Base-by-base conservation (phyloP, 2,888 invertebrate species). In the Aromia moschata region DNA sequence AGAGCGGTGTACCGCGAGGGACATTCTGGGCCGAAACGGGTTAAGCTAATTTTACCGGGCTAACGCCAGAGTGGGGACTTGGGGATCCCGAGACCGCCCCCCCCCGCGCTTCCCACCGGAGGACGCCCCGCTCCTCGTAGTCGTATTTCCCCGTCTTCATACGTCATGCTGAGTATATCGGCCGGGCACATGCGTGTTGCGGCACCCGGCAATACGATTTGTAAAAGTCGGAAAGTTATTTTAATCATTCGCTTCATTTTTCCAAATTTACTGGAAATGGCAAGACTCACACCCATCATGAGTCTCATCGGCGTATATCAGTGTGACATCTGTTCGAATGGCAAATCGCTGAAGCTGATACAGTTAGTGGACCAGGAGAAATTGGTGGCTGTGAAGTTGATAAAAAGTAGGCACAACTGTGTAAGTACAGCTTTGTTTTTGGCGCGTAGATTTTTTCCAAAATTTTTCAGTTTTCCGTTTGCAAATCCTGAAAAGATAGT, bases 191-290 rank as follows among this genome's bases (percentile, higher is more conserved):
- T 52, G 60, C 61, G 60, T 52, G 11, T n/a, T 25, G 25, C 18
- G 33, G 12, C 45, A 56, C 62, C 61, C 65, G 61, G 61, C 65
- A 65, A 64, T 43, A 63, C 51, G 58, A 63, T 65, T 68, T 67
- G 70, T 60, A 62, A 68, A 70, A 64, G 62, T 67, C 63, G 70
- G 65, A 62, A 70, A 70, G 68, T 65, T 64, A 56, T 14, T 64
- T 68, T 68, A 68, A 67, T 70, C 70, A 70, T 61, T 64, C 64
- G 20, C 31, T 44, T 53, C 62, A 63, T 65, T 67, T 68, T 62
- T 58, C 59, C 65, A 36, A 59, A 65, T 64, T 70, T 67, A 56
- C 52, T 33, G 57, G 64, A 64, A 64, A 56, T 40, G 17, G 37
- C 45, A 33, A 43, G 38, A 49, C 49, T 60, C n/a, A n/a, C n/a